Percentiles rank a stretch among this genome's conserved stretches.
These are phyloP conservation scores for Drosophila sechellia DNA, from an alignment of 1,140 invertebrate species.

Conservation along the genomic window DNA sequence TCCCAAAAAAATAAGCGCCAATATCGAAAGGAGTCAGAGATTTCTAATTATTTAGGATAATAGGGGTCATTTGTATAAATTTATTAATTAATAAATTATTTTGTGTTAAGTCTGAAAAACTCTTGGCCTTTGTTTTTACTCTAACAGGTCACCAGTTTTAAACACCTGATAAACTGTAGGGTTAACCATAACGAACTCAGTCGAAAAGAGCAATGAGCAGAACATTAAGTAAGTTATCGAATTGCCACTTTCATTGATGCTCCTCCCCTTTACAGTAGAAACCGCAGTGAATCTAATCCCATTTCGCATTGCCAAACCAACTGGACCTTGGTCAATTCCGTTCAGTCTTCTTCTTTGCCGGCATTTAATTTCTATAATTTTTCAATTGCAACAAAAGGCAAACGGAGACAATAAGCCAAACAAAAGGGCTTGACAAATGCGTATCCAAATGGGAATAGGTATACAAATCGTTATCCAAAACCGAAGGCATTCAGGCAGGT, in stretches of 20 bases:
- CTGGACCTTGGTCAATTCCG: constrained; percentile 43
- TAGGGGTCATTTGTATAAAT: neutral
- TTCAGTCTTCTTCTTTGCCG: constrained; percentile 20
- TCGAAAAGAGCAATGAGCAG: constrained; percentile 2
- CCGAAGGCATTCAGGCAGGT: constrained; percentile 63
- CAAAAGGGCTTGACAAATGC: constrained; percentile 58
- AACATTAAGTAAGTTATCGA: constrained; percentile 3
- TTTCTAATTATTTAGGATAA: neutral
- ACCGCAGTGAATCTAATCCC: constrained; percentile 26
- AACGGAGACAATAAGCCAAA: constrained; percentile 49
- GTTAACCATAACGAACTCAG: neutral
- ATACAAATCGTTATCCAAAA: constrained; percentile 52
- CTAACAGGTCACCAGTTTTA: too few species aligned
- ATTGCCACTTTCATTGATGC: neutral
- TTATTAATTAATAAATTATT: neutral
- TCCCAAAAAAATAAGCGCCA: constrained; percentile 1
- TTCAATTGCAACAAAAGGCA: constrained; percentile 74
- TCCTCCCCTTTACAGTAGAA: neutral
- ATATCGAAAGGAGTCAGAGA: neutral
- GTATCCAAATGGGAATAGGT: constrained; percentile 40
- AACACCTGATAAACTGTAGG: neutral
- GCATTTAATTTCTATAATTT: constrained; percentile 78
- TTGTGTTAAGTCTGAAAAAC: too few species aligned
- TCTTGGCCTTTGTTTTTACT: too few species aligned
- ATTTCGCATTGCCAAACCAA: constrained; percentile 34